Conservation (phyloP, 2,888 invertebrate species). For the Aleiodes alternator region DNA sequence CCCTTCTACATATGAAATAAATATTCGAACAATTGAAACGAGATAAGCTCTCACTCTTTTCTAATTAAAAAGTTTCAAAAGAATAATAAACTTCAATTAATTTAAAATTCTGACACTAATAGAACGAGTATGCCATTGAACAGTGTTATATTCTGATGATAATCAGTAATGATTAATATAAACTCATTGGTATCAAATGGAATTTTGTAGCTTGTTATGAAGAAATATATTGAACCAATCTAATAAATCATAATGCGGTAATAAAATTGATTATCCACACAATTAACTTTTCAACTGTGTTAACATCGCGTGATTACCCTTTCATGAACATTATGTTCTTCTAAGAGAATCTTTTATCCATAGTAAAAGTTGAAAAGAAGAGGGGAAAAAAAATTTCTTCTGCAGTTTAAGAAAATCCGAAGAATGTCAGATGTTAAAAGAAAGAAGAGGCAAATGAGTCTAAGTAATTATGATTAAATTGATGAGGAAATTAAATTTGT, state of each 20-base stretch:
- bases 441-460: too few species aligned
- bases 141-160: conserved; percentile 25
- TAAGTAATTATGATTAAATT: too few species aligned
- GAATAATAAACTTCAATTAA: conserved; percentile 25
- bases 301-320: too few species aligned
- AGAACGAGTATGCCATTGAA: conserved; percentile 11
- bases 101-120: conserved; percentile 3
- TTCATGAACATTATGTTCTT: too few species aligned
- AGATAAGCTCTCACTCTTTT: conserved; percentile 2
- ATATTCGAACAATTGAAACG: background rate
- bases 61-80: background rate
- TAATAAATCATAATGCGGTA: conserved; percentile 33
- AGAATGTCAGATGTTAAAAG: too few species aligned
- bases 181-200: conserved; percentile 42
- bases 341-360: too few species aligned
- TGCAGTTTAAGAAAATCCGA: too few species aligned
- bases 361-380: too few species aligned
- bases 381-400: too few species aligned
- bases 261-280: conserved; percentile 49
- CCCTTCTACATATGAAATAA: background rate
- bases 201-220: conserved; percentile 39
- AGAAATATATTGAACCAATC: conserved; percentile 43
- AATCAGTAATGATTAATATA: conserved; percentile 45
- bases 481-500: too few species aligned
- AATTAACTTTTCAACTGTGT: conserved; percentile 47